A percentile compares a stretch with the other conserved stretches of the same genome.
These are phyloP conservation scores for Penaeus vannamei DNA, from an alignment of 1,140 invertebrate species.

Conservation along the genomic window DNA sequence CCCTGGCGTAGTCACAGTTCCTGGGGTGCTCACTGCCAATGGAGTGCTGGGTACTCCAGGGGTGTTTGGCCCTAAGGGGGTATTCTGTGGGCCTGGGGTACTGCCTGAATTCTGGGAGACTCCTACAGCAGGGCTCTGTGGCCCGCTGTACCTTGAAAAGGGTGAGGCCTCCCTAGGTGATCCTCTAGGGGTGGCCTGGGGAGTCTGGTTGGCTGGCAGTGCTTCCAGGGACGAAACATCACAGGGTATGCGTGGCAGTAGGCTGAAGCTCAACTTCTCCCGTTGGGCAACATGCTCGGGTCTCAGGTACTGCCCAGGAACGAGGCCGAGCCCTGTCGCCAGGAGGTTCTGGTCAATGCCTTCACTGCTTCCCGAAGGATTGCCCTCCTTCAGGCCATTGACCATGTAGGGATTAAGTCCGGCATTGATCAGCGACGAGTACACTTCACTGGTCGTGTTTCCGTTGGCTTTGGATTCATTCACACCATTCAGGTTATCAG, in stretches of 20 bases:
- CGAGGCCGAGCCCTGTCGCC: conserved; percentile 66
- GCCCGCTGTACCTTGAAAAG: conserved; percentile 63
- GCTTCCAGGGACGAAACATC: conserved; percentile 73
- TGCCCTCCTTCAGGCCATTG: conserved; percentile 51
- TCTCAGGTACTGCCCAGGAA: conserved; percentile 67
- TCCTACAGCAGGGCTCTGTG: conserved; percentile 45
- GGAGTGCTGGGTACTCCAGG: conserved; percentile 19
- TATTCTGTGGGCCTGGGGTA: background rate
- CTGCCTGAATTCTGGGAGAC: background rate
- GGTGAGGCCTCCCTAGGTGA: conserved; percentile 65
- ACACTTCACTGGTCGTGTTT: conserved; percentile 46
- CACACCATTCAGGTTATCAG: conserved; percentile 40
- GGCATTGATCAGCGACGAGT: conserved; percentile 41
- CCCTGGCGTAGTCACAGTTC: conserved; percentile 22
- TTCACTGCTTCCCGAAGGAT: conserved; percentile 35
- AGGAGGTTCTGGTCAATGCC: conserved; percentile 62
- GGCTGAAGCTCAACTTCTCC: conserved; percentile 77
- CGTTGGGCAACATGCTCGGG: conserved; percentile 64
- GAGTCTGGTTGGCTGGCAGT: conserved; percentile 47
- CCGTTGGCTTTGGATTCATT: conserved; percentile 26
- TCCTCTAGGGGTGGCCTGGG: conserved; percentile 55
- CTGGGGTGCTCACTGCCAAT: conserved; percentile 28
- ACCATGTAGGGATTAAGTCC: conserved; percentile 48
- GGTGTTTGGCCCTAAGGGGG: conserved; percentile 1
- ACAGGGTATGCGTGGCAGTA: conserved; percentile 78